These are phyloP conservation scores for Oopsacas minuta DNA, from an alignment of 37 sponge, comb jelly and placozoan genomes.

Conservation along the genomic window DNA sequence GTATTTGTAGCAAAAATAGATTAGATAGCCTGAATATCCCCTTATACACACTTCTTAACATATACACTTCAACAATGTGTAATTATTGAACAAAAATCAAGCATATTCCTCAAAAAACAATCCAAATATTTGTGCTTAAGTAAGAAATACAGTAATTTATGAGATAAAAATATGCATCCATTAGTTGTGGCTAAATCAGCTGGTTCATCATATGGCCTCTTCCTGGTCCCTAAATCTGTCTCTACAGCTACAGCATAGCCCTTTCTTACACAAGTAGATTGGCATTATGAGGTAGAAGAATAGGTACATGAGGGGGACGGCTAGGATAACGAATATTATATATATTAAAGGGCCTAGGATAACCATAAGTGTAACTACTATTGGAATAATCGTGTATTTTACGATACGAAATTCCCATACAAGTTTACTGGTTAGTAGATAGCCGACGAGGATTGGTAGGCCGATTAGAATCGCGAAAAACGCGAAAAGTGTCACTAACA, in stretches of 20 bases:
- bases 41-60: no score
- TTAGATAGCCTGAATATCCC: no score
- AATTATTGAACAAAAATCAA: background rate
- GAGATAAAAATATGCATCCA: background rate
- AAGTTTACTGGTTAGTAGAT: background rate
- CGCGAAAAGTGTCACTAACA: background rate
- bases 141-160: background rate
- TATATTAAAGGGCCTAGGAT: background rate
- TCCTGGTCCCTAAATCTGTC: background rate
- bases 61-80: no score
- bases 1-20: no score
- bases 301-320: background rate
- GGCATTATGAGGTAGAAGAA: slow-evolving; percentile 9
- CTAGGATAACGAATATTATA: background rate
- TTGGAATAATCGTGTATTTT: background rate
- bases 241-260: background rate
- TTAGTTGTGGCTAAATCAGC: background rate
- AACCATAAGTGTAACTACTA: background rate
- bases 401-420: background rate
- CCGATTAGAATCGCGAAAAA: background rate
- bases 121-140: no score
- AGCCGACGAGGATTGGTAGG: background rate
- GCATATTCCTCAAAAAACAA: background rate
- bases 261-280: background rate
- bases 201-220: background rate